phyloP scores from a whole-genome alignment of 2,888 invertebrate species.

The Nemotelus pantherinus region DNA sequence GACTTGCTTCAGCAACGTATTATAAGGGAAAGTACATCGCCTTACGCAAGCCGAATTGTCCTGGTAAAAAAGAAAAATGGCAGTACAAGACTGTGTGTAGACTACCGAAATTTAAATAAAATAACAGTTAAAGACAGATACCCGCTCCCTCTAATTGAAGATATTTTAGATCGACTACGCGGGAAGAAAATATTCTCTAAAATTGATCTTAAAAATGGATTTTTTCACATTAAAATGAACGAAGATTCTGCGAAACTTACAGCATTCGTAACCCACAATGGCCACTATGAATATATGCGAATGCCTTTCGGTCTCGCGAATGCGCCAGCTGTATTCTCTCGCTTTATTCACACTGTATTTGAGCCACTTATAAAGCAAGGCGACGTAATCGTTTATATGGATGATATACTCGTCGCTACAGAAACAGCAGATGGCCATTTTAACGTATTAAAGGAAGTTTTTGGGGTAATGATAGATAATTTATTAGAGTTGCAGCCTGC shows the following conservation, averaged over 20 bases:
- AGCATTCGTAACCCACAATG: neutral
- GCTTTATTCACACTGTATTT: neutral
- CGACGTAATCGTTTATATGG: neutral
- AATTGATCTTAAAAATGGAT: neutral
- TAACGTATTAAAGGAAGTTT: neutral
- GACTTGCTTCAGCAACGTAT: neutral
- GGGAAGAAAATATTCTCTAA: constrained; percentile 41
- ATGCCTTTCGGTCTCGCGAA: constrained; percentile 19
- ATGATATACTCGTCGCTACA: constrained; percentile 7
- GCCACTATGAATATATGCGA: neutral
- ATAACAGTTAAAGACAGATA: neutral
- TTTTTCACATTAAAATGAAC: neutral
- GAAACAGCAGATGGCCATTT: neutral
- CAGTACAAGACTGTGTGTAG: neutral
- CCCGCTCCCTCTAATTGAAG: neutral
- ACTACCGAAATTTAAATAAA: neutral
- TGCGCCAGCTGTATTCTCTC: constrained; percentile 1
- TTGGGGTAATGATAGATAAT: neutral
- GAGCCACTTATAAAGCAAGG: neutral
- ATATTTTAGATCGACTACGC: constrained; percentile 42
- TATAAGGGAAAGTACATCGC: neutral
- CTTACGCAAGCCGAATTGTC: neutral
- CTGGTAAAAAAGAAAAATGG: neutral
- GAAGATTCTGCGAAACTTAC: neutral
- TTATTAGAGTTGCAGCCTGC: neutral